Evolutionary conservation across 1,140 invertebrate species (phyloP), one percentile per base, ranked within the genome.

Genomic region (Camponotus pennsylvanicus): DNA sequence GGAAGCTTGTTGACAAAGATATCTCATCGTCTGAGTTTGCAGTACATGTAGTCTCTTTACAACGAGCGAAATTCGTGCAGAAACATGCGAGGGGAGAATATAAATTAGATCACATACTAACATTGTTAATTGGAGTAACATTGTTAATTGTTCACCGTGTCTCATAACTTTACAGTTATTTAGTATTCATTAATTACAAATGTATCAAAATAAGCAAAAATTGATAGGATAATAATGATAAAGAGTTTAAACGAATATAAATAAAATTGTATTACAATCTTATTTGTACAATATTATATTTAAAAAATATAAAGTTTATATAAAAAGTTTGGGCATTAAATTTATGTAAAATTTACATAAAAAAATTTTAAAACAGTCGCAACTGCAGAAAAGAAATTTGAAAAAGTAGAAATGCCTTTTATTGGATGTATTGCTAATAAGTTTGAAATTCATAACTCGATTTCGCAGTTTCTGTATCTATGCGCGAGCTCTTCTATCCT

Each of bases 1-100:
- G 3, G 5, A 42, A 82, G 18, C 55, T 73, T 40, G 32, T 49
- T 59, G 32, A 52, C 67, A 82, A 52, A 86, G 78, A 88, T 88
- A 64, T 87, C 57, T 55, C 64, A 11, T 86, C 66, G 76, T n/a
- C 8, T 9, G 49, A 42, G 37, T 55, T 78, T 63, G 40, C 52
- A 66, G 55, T 69, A n/a, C 40, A 21, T 59, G 79, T 45, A 45
- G 32, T 83, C 69, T 45, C 79, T 87, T 80, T 45, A 18, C 49
- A 34, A 52, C n/a, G 34, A 59, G 52, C 27, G 49, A 69, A 57
- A 83, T 87, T 76, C 13, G 21, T 69, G 40, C 15, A 73, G 59
- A 75, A 45, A 52, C 13, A 52, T 18, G 45, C 9, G 27, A 21
- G 7, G 21, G 64, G 11, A 45, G 37, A 42, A 61, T 67, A 49